Evolutionary conservation across 2,113 vertebrate species (phyloP).

Genomic region (Ameiurus melas): DNA sequence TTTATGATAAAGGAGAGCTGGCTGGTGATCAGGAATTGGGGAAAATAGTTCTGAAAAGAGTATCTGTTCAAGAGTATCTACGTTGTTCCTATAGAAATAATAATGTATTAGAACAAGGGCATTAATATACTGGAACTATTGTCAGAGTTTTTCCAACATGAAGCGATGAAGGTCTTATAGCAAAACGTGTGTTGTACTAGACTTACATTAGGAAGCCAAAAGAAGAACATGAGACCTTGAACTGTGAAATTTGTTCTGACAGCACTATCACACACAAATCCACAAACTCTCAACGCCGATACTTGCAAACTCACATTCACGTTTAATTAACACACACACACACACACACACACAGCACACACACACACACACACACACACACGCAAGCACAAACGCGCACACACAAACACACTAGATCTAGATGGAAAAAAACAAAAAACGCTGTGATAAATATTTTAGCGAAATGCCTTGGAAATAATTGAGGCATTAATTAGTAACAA

Average conservation of each 20-base stretch:
- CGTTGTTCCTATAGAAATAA: neutral
- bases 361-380: neutral
- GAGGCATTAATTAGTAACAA: neutral
- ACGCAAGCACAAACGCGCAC: too few relatives aligned
- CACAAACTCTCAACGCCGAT: constrained; percentile 7
- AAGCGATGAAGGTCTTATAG: neutral
- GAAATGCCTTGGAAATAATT: neutral
- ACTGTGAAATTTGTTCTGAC: neutral
- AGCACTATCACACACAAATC: neutral
- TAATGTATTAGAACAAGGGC: neutral
- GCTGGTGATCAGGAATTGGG: neutral
- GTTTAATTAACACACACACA: neutral
- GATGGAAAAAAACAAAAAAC: neutral
- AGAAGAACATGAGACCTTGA: neutral
- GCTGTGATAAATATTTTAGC: neutral
- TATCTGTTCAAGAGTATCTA: too few relatives aligned
- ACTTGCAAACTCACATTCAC: neutral
- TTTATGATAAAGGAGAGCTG: neutral
- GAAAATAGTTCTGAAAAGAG: neutral
- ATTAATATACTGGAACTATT: neutral
- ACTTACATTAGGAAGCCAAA: neutral
- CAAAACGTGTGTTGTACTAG: neutral
- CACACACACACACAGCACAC: too few relatives aligned
- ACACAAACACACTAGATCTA: neutral
- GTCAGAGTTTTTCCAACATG: neutral